A percentile compares a stretch with the other conserved stretches of the same genome.
phyloP scores from a whole-genome alignment of 2,797 vertebrate species.

The Choloepus didactylus region DNA sequence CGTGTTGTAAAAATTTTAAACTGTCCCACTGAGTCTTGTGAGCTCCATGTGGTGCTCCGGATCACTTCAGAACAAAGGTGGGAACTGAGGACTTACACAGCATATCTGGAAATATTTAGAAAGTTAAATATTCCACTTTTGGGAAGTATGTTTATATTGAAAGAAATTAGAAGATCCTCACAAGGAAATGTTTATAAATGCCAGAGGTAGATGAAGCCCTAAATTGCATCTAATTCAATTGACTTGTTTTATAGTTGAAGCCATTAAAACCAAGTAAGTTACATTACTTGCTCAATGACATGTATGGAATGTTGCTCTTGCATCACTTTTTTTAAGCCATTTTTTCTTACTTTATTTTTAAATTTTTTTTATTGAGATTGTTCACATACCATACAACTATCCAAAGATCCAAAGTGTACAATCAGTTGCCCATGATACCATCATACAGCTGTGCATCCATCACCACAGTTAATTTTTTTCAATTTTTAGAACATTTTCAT shows the following conservation, averaged over 20 bases:
- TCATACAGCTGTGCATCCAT: too few relatives aligned
- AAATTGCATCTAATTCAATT: neutral
- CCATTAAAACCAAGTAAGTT: neutral
- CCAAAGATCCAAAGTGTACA: too few relatives aligned
- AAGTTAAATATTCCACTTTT: neutral
- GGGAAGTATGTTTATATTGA: neutral
- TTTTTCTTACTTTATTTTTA: too few relatives aligned
- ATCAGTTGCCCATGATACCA: too few relatives aligned
- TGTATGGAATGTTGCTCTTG: neutral
- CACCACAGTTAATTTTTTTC: too few relatives aligned
- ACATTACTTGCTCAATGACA: neutral
- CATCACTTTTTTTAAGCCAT: neutral
- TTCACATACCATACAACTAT: too few relatives aligned
- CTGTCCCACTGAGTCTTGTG: too few relatives aligned
- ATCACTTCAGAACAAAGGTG: neutral
- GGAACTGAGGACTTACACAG: neutral
- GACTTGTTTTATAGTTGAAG: neutral
- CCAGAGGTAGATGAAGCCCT: neutral
- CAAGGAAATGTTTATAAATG: neutral
- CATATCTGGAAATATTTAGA: neutral
- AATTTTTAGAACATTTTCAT: too few relatives aligned
- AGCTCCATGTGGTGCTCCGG: neutral
- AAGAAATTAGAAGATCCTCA: neutral
- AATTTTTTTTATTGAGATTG: too few relatives aligned
- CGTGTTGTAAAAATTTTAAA: neutral